phyloP scores from a whole-genome alignment of 2,888 invertebrate species.

The Dynastes grantii region DNA sequence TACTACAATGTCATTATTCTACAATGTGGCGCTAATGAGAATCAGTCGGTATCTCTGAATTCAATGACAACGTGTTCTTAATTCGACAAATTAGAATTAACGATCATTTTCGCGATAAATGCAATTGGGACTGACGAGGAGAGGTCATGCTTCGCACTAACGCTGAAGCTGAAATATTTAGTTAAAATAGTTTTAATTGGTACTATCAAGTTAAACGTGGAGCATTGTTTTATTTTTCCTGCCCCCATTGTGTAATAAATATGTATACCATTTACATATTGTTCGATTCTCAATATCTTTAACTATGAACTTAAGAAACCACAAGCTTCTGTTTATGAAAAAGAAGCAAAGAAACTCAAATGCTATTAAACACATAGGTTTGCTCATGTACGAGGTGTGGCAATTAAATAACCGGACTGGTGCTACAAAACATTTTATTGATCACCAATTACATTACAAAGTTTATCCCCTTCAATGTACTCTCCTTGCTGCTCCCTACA shows the following conservation, averaged over 20 bases:
- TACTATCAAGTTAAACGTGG: neutral
- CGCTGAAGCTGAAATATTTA: neutral
- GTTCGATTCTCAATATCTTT: too few species aligned
- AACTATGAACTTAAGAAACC: too few species aligned
- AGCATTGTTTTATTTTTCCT: neutral
- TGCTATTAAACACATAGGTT: too few species aligned
- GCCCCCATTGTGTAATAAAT: neutral
- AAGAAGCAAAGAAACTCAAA: too few species aligned
- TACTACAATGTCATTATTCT: constrained; percentile 43
- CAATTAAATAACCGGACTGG: too few species aligned
- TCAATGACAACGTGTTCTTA: constrained; percentile 39
- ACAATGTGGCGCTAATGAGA: constrained; percentile 45
- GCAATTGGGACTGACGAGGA: constrained; percentile 31
- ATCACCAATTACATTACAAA: too few species aligned
- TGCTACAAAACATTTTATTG: too few species aligned
- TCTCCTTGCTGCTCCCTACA: too few species aligned
- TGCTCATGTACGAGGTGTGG: too few species aligned
- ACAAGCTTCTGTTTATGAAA: too few species aligned
- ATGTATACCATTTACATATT: too few species aligned
- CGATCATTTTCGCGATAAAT: constrained; percentile 40
- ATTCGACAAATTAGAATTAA: constrained; percentile 41
- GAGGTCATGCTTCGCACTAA: neutral
- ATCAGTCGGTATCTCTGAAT: constrained; percentile 38
- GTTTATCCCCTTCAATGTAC: too few species aligned
- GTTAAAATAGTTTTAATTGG: neutral